These are phyloP conservation scores for Pachyramphus minor DNA, from an alignment of 2,113 vertebrate species.

Conservation along the genomic window DNA sequence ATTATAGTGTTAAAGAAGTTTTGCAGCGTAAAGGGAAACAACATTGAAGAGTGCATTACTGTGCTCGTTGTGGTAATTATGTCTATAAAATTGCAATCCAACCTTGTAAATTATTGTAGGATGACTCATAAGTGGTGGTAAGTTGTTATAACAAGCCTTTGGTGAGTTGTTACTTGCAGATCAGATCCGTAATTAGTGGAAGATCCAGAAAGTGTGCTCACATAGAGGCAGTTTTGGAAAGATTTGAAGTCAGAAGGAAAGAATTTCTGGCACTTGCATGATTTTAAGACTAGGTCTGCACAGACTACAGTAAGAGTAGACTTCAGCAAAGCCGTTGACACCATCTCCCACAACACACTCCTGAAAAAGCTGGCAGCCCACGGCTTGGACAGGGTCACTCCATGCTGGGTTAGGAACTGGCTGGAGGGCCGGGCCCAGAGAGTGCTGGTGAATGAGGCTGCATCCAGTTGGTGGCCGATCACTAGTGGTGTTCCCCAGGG, in stretches of 20 bases:
- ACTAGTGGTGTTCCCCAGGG: too few relatives aligned
- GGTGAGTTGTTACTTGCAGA: background rate
- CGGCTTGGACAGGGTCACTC: too few relatives aligned
- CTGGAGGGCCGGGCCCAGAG: too few relatives aligned
- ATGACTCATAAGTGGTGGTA: background rate
- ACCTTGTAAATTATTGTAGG: background rate
- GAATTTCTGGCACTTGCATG: background rate
- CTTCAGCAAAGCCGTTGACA: too few relatives aligned
- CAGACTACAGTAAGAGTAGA: background rate
- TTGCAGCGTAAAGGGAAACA: background rate
- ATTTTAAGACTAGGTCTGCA: background rate
- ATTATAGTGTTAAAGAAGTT: background rate
- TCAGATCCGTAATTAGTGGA: background rate
- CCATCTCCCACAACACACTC: too few relatives aligned
- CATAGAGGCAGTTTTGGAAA: background rate
- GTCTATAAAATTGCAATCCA: background rate
- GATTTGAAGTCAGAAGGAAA: constrained; percentile 3
- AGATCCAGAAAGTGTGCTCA: background rate
- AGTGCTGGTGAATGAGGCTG: too few relatives aligned
- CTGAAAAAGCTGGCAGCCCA: too few relatives aligned
- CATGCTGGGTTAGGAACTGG: too few relatives aligned
- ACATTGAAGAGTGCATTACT: background rate
- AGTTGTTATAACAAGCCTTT: background rate
- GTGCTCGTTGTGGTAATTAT: background rate
- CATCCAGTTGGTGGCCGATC: too few relatives aligned